Conservation (phyloP, 2,888 invertebrate genomes). For the Dynastes grantii region DNA sequence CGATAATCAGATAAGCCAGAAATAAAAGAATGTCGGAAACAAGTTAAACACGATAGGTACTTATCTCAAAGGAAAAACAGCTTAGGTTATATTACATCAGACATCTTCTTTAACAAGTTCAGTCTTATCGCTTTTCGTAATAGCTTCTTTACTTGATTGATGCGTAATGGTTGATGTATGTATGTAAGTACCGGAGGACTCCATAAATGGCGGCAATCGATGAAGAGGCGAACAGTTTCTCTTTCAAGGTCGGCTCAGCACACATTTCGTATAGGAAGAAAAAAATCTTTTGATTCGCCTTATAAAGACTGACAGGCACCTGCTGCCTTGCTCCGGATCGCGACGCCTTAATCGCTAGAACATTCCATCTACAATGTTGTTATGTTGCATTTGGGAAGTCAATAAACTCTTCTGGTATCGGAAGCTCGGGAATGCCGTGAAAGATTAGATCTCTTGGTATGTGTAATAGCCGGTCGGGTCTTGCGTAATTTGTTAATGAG, state of each 20-base stretch:
- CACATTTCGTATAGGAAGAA: background rate
- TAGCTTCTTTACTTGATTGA: background rate
- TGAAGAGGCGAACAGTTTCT: slow-evolving; percentile 21
- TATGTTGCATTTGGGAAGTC: slow-evolving; percentile 27
- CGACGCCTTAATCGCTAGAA: background rate
- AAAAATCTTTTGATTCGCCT: slow-evolving; percentile 17
- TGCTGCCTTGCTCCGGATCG: background rate
- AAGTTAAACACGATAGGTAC: too few species aligned
- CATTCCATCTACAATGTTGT: background rate
- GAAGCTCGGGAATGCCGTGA: slow-evolving; percentile 22
- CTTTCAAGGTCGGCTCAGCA: slow-evolving; percentile 23
- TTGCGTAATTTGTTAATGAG: slow-evolving; percentile 2
- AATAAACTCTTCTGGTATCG: slow-evolving; percentile 22
- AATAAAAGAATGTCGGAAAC: too few species aligned
- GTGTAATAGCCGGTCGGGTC: background rate
- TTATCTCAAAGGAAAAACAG: background rate
- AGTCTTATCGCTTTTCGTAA: background rate
- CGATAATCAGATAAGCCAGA: too few species aligned
- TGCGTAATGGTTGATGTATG: background rate
- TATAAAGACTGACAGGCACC: slow-evolving; percentile 17
- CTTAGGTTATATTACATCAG: background rate
- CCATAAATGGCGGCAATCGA: slow-evolving; percentile 24
- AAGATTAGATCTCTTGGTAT: slow-evolving; percentile 12
- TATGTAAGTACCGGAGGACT: background rate
- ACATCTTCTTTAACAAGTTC: slow-evolving; percentile 6